Percentiles rank a stretch among this genome's conserved stretches.
Evolutionary conservation across 2,888 invertebrate genomes (phyloP).

Genomic region (Drosophila heteroneura): DNA sequence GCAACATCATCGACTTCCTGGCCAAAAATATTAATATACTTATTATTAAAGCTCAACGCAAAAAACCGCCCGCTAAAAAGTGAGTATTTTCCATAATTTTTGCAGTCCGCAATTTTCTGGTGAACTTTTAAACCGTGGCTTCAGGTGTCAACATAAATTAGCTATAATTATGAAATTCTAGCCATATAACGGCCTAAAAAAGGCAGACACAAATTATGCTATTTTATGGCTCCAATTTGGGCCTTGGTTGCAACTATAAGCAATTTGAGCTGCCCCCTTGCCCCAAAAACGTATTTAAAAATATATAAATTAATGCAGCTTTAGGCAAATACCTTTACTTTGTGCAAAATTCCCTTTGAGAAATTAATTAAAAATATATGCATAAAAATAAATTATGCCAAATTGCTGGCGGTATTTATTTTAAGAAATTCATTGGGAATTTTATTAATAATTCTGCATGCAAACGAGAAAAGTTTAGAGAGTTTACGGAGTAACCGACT

Average conservation of each 20-base stretch:
- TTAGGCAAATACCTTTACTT: neutral
- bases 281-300: conserved; percentile 6
- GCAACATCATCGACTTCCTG: conserved; percentile 61
- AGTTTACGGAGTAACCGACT: neutral
- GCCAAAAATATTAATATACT: conserved; percentile 41
- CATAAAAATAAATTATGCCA: neutral
- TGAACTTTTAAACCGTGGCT: conserved; percentile 56
- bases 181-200: conserved; percentile 34
- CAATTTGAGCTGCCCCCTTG: conserved; percentile 8
- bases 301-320: neutral
- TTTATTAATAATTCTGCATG: neutral
- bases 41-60: conserved; percentile 32
- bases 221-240: conserved; percentile 43
- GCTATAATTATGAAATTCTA: conserved; percentile 71
- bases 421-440: neutral
- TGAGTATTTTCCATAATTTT: conserved; percentile 45
- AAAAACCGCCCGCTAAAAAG: conserved; percentile 18
- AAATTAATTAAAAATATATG: neutral
- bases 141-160: conserved; percentile 79
- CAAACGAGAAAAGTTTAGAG: neutral
- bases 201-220: conserved; percentile 16
- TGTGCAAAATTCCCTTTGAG: neutral
- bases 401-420: conserved; percentile 1
- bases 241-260: conserved; percentile 18
- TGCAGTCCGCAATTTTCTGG: conserved; percentile 31